phyloP scores from a whole-genome alignment of 1,140 invertebrate species.

The Ptiloglossa arizonensis region DNA sequence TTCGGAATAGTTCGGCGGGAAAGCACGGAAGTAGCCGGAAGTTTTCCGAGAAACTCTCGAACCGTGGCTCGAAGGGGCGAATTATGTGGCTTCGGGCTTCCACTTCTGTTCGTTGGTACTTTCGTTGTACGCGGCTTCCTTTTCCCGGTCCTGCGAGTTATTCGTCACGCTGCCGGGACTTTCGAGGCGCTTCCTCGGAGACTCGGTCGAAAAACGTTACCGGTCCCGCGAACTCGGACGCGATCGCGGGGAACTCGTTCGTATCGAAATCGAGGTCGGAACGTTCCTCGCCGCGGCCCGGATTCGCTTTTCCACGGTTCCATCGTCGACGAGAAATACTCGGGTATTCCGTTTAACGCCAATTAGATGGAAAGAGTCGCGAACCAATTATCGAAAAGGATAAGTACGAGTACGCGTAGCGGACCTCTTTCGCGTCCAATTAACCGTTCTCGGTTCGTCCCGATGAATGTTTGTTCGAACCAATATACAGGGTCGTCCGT shows the following conservation, averaged over 20 bases:
- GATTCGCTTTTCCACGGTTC: too few relatives aligned
- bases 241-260: constrained; percentile 1
- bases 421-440: too few relatives aligned
- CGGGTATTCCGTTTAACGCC: too few relatives aligned
- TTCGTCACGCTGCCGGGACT: constrained; percentile 42
- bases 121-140: constrained; percentile 40
- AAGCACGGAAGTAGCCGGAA: constrained; percentile 35
- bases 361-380: too few relatives aligned
- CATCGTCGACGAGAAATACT: too few relatives aligned
- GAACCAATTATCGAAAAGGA: too few relatives aligned
- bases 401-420: too few relatives aligned
- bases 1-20: constrained; percentile 43
- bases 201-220: constrained; percentile 2
- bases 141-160: constrained; percentile 33
- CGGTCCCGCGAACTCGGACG: not conserved
- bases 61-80: constrained; percentile 39
- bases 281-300: too few relatives aligned
- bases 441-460: too few relatives aligned
- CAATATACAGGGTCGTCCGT: too few relatives aligned
- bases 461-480: too few relatives aligned
- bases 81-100: constrained; percentile 47
- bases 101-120: constrained; percentile 13
- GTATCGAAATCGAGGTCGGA: not conserved
- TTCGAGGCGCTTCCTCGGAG: not conserved
- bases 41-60: constrained; percentile 34